phyloP scores from a whole-genome alignment of 2,797 vertebrate genomes.

The Melanogrammus aeglefinus region DNA sequence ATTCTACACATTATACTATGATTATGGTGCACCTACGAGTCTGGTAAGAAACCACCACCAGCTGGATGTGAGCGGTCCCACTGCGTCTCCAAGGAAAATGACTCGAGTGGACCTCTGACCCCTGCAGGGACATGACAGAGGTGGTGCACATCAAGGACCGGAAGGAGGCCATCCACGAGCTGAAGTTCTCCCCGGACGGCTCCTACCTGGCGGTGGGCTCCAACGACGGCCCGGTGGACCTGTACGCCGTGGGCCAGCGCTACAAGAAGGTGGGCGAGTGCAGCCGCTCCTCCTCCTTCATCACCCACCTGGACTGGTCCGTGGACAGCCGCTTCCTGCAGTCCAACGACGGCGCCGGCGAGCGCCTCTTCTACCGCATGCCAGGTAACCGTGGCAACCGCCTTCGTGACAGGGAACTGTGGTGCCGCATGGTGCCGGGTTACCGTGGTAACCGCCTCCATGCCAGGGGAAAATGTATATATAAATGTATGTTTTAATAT shows the following conservation, averaged over 20 bases:
- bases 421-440: background rate
- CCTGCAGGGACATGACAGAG: slow-evolving; percentile 93
- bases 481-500: no score
- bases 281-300: slow-evolving; percentile 85
- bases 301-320: slow-evolving; percentile 97
- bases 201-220: slow-evolving; percentile 91
- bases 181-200: slow-evolving; percentile 94
- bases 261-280: slow-evolving; percentile 96
- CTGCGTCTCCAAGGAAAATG: background rate
- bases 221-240: slow-evolving; percentile 88
- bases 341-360: slow-evolving; percentile 88
- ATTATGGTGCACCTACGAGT: slow-evolving; percentile 87
- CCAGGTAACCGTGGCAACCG: slow-evolving; percentile 59
- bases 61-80: background rate
- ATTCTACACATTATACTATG: background rate
- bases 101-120: background rate
- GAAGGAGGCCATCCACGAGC: slow-evolving; percentile 95
- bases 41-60: slow-evolving; percentile 60
- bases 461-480: no score
- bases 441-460: background rate
- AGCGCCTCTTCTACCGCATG: slow-evolving; percentile 90
- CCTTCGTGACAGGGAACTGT: background rate
- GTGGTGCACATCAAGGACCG: slow-evolving; percentile 96
- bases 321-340: slow-evolving; percentile 92
- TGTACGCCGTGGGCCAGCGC: slow-evolving; percentile 88